phyloP scores from a whole-genome alignment of 2,888 invertebrate species.

The Keiferia lycopersicella region DNA sequence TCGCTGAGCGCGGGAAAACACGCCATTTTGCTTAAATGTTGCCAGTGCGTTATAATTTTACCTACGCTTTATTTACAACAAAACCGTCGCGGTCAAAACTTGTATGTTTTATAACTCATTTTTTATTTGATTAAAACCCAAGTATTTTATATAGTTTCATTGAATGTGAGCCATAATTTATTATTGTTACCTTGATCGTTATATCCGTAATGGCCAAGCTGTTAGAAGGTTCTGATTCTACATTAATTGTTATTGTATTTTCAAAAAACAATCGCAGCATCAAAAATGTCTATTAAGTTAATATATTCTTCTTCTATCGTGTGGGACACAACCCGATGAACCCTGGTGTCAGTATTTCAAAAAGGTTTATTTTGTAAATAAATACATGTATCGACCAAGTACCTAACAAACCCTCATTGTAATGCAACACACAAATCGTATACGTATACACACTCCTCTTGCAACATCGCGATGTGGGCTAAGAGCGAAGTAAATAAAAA shows the following conservation, averaged over 20 bases:
- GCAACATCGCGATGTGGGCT: not conserved
- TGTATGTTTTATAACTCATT: too few species aligned
- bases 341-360: too few species aligned
- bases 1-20: constrained; percentile 37
- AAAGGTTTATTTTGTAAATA: too few species aligned
- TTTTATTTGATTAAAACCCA: not conserved
- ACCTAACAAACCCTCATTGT: not conserved
- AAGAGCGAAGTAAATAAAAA: constrained; percentile 14
- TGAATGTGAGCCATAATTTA: not conserved
- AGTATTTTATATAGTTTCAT: not conserved
- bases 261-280: too few species aligned
- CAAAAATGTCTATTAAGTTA: too few species aligned
- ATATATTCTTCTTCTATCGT: too few species aligned
- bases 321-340: too few species aligned
- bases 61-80: constrained; percentile 51
- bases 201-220: too few species aligned
- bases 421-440: not conserved
- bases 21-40: constrained; percentile 48
- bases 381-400: too few species aligned
- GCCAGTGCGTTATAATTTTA: constrained; percentile 42
- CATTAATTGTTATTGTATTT: too few species aligned
- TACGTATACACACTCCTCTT: not conserved
- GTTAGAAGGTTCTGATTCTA: too few species aligned
- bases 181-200: too few species aligned
- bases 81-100: constrained; percentile 15